Base-by-base conservation (phyloP, 2,888 invertebrate species). In the Colletes collaris region DNA sequence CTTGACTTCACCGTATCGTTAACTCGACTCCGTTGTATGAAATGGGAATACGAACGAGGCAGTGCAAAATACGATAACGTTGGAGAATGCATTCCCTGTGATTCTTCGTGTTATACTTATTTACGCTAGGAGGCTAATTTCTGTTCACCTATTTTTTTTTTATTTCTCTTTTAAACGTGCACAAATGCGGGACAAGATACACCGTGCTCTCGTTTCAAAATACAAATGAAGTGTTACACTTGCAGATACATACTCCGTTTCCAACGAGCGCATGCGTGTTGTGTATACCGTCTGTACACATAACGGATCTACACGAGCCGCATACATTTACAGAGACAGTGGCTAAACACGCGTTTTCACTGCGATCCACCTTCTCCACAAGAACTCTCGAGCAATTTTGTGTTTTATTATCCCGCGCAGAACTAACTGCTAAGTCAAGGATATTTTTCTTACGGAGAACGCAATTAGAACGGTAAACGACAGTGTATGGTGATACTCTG, bases 401-500 rank as follows among this genome's bases (percentile, higher is more conserved):
- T 37, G 49, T 56, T 69, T 74, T 56, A 69, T 69, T 74, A 68
- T 37, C 59, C 49, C 4, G 13, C 60, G 37, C 46, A 19, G 19
- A 49, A 62, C 49, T 49, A 68, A 55, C 62, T 50, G 56, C 60
- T 74, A 63, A 62, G 8, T 62, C 56, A 49, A 56, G n/a, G 13
- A 19, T 35, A 6, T 59, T 37, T 35, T 62, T 8, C n/a, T 50
- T 55, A 19, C 10, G 40, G 40, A 1, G 13, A 16, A n/a, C 50
- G 69, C 62, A 69, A 62, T 74, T 72, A 50, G 50, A 72, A 50
- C 72, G 40, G 52, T 59, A 66, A 60, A 69, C 40, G 60, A 44
- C 13, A 49, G 40, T 4, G 19, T 59, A 27, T 52, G 50, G 13
- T 4, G 50, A 44, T 65, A 59, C 49, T 10, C 53, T 52, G 13